Conservation (phyloP, 2,888 invertebrate species). For the Saturnia pavonia region DNA sequence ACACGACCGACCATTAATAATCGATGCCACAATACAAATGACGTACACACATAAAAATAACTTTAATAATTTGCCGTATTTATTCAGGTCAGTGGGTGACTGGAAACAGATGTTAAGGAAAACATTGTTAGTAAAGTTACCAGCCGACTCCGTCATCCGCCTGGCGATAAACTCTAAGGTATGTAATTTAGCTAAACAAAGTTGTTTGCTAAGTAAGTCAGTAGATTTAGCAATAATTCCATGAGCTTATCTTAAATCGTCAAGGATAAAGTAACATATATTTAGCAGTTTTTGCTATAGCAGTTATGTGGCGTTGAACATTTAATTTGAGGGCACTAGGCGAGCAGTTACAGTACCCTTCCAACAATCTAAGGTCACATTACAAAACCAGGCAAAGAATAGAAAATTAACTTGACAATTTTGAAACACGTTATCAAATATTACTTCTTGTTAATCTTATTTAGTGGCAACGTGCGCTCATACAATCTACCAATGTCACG, state of each 20-base stretch:
- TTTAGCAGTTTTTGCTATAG: background rate
- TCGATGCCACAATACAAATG: constrained; percentile 8
- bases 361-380: too few relatives aligned
- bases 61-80: background rate
- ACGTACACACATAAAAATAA: constrained; percentile 7
- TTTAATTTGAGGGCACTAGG: too few relatives aligned
- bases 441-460: too few relatives aligned
- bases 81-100: constrained; percentile 8
- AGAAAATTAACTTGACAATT: too few relatives aligned
- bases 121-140: constrained; percentile 4
- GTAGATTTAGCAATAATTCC: constrained; percentile 1
- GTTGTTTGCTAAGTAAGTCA: constrained; percentile 9
- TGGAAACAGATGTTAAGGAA: constrained; percentile 9
- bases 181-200: constrained; percentile 1
- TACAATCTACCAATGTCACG: too few relatives aligned
- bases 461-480: too few relatives aligned
- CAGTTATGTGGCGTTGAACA: background rate
- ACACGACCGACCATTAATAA: constrained; percentile 2
- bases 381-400: too few relatives aligned
- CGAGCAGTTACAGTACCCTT: too few relatives aligned
- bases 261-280: constrained; percentile 1
- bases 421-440: too few relatives aligned
- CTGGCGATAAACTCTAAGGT: background rate
- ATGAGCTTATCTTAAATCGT: background rate
- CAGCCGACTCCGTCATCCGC: background rate